Conservation (phyloP, 1,140 invertebrate genomes). For the Druon quercuslanigerum region DNA sequence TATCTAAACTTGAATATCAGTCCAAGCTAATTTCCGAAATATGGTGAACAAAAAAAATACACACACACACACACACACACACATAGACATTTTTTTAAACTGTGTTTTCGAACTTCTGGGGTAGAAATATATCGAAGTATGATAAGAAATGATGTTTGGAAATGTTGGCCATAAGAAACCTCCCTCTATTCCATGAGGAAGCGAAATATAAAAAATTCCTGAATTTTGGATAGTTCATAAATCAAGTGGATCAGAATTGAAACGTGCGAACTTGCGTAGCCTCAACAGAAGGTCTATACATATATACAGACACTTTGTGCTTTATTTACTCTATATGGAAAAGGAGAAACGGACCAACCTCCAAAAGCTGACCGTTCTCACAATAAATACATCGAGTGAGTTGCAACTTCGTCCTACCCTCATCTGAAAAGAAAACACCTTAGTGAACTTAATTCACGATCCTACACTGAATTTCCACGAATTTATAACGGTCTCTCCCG, state of each 20-base stretch:
- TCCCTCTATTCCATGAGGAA: no score
- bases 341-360: conserved; percentile 38
- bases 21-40: no score
- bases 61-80: no score
- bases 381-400: conserved; percentile 72
- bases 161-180: no score
- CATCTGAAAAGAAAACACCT: conserved; percentile 13
- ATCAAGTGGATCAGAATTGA: conserved; percentile 7
- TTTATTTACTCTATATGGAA: conserved; percentile 57
- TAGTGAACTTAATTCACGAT: conserved; percentile 59
- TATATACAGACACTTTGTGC: neutral
- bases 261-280: conserved; percentile 2
- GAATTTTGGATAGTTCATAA: conserved; percentile 37
- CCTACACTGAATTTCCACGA: conserved; percentile 61
- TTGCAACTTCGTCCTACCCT: conserved; percentile 62
- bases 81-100: no score
- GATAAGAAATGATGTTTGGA: no score
- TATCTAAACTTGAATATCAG: no score
- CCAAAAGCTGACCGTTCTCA: conserved; percentile 68
- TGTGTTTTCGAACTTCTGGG: no score
- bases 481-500: conserved; percentile 58
- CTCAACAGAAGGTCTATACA: neutral
- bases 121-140: no score
- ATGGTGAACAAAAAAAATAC: no score
- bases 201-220: no score